phyloP scores from a whole-genome alignment of 2,113 vertebrate species.

The Channa maculata region DNA sequence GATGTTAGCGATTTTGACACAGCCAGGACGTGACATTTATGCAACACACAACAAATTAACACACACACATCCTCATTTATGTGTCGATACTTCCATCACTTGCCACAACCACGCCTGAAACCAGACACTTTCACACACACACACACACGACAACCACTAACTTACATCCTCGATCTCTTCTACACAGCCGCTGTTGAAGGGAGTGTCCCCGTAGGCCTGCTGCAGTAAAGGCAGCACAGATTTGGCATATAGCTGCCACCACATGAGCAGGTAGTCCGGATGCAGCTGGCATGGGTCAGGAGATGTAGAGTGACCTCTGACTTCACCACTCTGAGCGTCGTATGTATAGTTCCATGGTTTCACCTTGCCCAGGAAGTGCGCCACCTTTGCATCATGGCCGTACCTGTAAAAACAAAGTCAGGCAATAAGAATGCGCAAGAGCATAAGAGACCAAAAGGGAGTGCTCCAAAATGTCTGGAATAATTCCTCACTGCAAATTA shows the following conservation, averaged over 20 bases:
- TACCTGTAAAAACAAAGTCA: constrained; percentile 81
- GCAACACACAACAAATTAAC: constrained; percentile 33
- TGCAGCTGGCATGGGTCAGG: constrained; percentile 80
- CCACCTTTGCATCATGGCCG: constrained; percentile 91
- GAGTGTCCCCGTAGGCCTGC: constrained; percentile 82
- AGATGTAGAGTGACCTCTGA: constrained; percentile 80
- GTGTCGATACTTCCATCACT: not conserved
- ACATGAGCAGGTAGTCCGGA: constrained; percentile 90
- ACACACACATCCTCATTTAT: not conserved
- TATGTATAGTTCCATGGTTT: constrained; percentile 96
- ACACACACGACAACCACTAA: not conserved
- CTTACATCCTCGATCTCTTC: constrained; percentile 75
- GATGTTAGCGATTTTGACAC: constrained; percentile 11
- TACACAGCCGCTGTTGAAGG: constrained; percentile 72
- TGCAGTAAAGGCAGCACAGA: constrained; percentile 86
- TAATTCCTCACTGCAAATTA: no score
- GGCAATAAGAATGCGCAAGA: no score
- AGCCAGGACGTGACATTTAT: not conserved
- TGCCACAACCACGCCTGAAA: not conserved
- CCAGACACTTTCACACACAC: not conserved
- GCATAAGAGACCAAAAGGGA: no score
- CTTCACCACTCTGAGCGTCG: constrained; percentile 84
- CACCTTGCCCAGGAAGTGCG: constrained; percentile 93
- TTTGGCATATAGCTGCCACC: constrained; percentile 90
- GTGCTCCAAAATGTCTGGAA: no score